Evolutionary conservation across 2,113 vertebrate species (phyloP), one percentile per base, ranked within the genome.

Genomic region (Pterocles burchelli): DNA sequence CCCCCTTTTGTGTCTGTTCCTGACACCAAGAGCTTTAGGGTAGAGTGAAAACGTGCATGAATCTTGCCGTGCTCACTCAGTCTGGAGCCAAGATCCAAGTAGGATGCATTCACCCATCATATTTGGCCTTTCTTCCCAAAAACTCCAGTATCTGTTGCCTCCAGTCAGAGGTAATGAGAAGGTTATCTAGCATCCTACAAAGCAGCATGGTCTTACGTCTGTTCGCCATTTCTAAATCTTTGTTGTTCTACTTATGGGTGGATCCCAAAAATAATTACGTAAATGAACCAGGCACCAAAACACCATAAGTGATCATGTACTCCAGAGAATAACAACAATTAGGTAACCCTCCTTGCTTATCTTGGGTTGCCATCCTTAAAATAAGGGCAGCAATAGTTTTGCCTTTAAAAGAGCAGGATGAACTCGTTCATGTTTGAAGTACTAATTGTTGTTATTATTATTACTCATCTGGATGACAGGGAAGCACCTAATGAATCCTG

Each of bases 181-280:
- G n/a, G n/a, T 6, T 48, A 63, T 68, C 25, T 73, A 52, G 29
- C 54, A 31, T n/a, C 28, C 67, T 70, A 34, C 36, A 29, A 25
- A 76, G 55, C 65, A 75, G 8, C 33, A 31, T 2, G 7, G 46
- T 54, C 61, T 90, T 84, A 70, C 0, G 0, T 77, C 72, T 94
- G 25, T 75, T 92, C 38, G 55, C 45, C 19, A 22, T 95, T 95
- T 95, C 89, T 86, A 97, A 72, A 92, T 75, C 70, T 78, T 92
- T 65, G 89, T 94, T 93, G 55, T 85, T 92, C 80, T 91, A 5
- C 89, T 68, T 87, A 84, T 72, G 96, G 96, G 96, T 75, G 95
- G 93, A 78, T 95, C 84, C n/a, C 80, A 89, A 78, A 95, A 96
- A 59, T 81, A 96, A 97, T 97, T 97, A 93, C 84, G 89, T 75